Evolutionary conservation across 2,888 invertebrate genomes (phyloP).

Genomic region (Ctena decussata): DNA sequence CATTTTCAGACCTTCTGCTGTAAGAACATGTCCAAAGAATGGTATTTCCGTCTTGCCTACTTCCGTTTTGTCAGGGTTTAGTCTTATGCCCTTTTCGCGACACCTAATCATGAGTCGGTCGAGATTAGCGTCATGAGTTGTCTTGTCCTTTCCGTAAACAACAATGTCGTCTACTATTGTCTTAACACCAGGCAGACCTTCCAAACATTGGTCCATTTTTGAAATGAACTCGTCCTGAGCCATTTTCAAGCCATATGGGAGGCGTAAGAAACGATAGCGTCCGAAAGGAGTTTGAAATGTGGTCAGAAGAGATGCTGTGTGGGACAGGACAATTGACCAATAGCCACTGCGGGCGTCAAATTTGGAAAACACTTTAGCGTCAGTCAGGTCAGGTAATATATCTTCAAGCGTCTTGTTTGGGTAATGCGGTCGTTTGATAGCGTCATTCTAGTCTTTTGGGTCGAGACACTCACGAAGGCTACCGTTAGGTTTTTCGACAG

Average conservation of each 20-base stretch:
- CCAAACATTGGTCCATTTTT: constrained; percentile 51
- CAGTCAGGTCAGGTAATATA: constrained; percentile 44
- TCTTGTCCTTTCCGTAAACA: constrained; percentile 23
- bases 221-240: constrained; percentile 54
- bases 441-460: constrained; percentile 59
- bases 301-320: constrained; percentile 33
- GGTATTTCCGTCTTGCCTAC: constrained; percentile 30
- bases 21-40: constrained; percentile 56
- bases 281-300: constrained; percentile 51
- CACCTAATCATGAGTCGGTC: constrained; percentile 30
- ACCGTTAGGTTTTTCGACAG: constrained; percentile 54
- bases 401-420: constrained; percentile 62
- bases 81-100: constrained; percentile 31
- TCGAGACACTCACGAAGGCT: constrained; percentile 58
- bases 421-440: constrained; percentile 58
- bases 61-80: constrained; percentile 48
- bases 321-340: constrained; percentile 58
- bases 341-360: constrained; percentile 64
- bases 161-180: constrained; percentile 59
- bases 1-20: constrained; percentile 38
- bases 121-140: constrained; percentile 60
- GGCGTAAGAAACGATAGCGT: constrained; percentile 34
- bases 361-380: constrained; percentile 57
- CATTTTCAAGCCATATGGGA: constrained; percentile 64
- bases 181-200: constrained; percentile 39